Conservation (phyloP, 2,113 vertebrate genomes). For the Pan paniscus region DNA sequence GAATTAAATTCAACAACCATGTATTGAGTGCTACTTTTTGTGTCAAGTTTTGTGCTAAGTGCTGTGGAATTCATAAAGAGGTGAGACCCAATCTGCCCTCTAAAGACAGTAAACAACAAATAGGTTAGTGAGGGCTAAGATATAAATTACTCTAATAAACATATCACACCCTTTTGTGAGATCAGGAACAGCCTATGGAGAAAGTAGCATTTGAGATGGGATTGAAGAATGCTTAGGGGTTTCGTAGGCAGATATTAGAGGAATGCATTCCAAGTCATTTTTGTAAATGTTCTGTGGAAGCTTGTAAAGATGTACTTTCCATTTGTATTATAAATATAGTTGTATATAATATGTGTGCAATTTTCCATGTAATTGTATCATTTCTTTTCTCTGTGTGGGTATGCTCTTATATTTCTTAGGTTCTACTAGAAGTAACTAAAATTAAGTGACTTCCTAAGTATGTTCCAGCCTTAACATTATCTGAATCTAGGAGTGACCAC, state of each 20-base stretch:
- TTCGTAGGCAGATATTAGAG: not conserved
- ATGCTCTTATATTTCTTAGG: constrained; percentile 29
- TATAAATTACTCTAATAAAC: not conserved
- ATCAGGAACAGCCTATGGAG: not conserved
- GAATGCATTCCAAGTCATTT: not conserved
- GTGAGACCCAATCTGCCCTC: not conserved
- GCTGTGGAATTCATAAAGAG: not conserved
- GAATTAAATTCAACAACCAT: not conserved
- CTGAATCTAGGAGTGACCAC: not conserved
- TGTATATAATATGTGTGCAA: not conserved
- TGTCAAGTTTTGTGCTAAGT: not conserved
- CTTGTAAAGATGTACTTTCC: constrained; percentile 39
- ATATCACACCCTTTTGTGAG: not conserved
- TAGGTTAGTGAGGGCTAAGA: not conserved
- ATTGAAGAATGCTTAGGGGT: not conserved
- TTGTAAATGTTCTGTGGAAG: constrained; percentile 50
- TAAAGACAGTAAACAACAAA: not conserved
- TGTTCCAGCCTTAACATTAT: constrained; percentile 6
- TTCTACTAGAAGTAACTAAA: constrained; percentile 8
- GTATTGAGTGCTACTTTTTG: not conserved
- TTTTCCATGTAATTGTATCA: constrained; percentile 19
- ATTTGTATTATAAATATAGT: constrained; percentile 46
- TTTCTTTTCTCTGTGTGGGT: constrained; percentile 7
- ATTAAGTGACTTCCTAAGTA: constrained; percentile 30
- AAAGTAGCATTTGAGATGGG: not conserved